Conservation (phyloP, 2,888 invertebrate species). For the Chymomyza procnemis region DNA sequence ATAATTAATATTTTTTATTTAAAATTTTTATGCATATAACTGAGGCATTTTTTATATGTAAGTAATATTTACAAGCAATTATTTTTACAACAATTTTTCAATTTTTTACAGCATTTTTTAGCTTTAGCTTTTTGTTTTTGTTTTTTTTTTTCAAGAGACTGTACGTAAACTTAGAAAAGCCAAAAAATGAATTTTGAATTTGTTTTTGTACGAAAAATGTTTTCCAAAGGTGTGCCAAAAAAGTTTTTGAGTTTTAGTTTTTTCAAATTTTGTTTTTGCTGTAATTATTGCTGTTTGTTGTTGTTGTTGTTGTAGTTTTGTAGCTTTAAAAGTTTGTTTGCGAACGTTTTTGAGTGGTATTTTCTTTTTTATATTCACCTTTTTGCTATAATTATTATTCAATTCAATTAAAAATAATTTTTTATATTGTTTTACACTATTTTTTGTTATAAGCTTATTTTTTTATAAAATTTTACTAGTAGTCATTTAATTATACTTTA, state of each 20-base stretch:
- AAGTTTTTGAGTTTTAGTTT: constrained; percentile 54
- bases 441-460: constrained; percentile 54
- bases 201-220: constrained; percentile 65
- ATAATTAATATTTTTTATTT: no score
- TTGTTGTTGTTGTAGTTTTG: constrained; percentile 16
- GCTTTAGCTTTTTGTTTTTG: constrained; percentile 9
- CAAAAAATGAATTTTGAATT: constrained; percentile 76
- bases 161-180: constrained; percentile 55
- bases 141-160: constrained; percentile 7
- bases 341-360: constrained; percentile 79
- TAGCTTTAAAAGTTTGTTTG: constrained; percentile 57
- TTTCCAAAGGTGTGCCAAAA: constrained; percentile 77
- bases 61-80: constrained; percentile 7
- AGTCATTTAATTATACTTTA: constrained; percentile 72
- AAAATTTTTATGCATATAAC: neutral
- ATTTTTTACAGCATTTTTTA: constrained; percentile 21
- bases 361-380: constrained; percentile 27
- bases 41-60: constrained; percentile 1
- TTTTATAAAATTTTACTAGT: constrained; percentile 76
- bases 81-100: constrained; percentile 2
- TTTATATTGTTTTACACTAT: constrained; percentile 27
- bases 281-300: constrained; percentile 43
- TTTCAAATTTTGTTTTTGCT: constrained; percentile 46
- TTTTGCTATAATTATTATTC: constrained; percentile 45
- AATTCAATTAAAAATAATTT: constrained; percentile 22